These are phyloP conservation scores for Drosophila nikananu DNA, from an alignment of 1,140 invertebrate species.

Conservation along the genomic window DNA sequence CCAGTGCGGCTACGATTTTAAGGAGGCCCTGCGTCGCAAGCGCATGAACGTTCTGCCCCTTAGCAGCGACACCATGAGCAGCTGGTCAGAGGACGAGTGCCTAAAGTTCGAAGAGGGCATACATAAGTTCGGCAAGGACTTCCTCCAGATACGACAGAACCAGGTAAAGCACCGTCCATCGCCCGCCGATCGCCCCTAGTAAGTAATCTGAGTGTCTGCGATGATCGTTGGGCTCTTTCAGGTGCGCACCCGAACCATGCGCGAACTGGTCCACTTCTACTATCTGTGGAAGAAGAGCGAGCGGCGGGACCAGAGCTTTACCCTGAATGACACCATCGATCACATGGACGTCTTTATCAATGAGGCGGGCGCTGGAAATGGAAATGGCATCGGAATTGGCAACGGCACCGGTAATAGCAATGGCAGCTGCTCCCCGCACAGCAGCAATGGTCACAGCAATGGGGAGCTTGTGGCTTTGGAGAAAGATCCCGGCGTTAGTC, in stretches of 20 bases:
- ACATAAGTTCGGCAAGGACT: constrained; percentile 97
- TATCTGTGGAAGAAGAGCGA: constrained; percentile 99
- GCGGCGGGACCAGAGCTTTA: constrained; percentile 91
- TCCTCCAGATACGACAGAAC: constrained; percentile 96
- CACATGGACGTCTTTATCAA: constrained; percentile 83
- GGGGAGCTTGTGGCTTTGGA: constrained; percentile 24
- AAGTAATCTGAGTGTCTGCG: constrained; percentile 30
- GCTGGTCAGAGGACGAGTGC: constrained; percentile 99
- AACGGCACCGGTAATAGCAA: constrained; percentile 21
- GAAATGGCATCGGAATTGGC: constrained; percentile 30
- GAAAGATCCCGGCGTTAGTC: constrained; percentile 21
- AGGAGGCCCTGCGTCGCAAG: constrained; percentile 95
- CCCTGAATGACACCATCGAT: constrained; percentile 77
- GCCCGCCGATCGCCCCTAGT: constrained; percentile 80
- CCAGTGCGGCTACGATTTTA: constrained; percentile 97
- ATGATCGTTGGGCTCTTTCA: constrained; percentile 49
- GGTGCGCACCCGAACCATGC: constrained; percentile 96
- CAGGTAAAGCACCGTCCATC: constrained; percentile 88
- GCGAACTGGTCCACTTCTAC: constrained; percentile 98
- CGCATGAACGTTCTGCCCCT: constrained; percentile 91
- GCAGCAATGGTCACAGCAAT: constrained; percentile 44
- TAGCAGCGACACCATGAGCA: constrained; percentile 90
- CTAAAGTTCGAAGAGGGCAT: constrained; percentile 98
- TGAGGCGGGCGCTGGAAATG: constrained; percentile 57
- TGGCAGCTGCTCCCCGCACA: constrained; percentile 33